Evolutionary conservation across 2,113 vertebrate genomes (phyloP).

Genomic region (Salvelinus alpinus): DNA sequence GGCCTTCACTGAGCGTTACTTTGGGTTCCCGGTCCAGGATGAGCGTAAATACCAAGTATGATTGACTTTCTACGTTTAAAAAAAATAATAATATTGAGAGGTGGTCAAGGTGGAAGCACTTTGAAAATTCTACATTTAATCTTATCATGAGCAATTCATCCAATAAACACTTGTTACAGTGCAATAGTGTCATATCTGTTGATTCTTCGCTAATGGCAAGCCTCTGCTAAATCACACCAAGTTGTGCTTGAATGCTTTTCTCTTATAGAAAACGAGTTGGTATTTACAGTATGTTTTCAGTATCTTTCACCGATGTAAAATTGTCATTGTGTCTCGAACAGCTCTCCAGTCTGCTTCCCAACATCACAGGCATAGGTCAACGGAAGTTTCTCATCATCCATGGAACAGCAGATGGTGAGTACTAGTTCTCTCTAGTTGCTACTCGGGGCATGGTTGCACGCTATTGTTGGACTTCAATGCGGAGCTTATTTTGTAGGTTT

Average conservation of each 20-base stretch:
- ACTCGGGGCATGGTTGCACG: neutral
- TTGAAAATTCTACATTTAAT: neutral
- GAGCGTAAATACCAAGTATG: conserved; percentile 62
- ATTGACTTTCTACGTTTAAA: neutral
- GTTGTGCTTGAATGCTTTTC: no score
- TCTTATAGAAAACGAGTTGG: no score
- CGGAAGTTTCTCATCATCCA: conserved; percentile 66
- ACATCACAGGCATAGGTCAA: conserved; percentile 46
- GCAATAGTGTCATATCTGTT: no score
- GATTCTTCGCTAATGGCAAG: no score
- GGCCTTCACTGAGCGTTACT: conserved; percentile 66
- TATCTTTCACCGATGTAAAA: neutral
- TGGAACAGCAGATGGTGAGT: conserved; percentile 71
- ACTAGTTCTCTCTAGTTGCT: neutral
- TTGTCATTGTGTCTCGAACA: conserved; percentile 38
- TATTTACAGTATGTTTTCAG: neutral
- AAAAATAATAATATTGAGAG: neutral
- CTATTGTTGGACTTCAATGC: no score
- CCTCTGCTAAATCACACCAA: no score
- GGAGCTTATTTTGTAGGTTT: no score
- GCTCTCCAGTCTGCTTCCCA: conserved; percentile 64
- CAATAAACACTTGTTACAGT: neutral
- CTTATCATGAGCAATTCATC: neutral
- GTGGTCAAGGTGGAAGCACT: neutral
- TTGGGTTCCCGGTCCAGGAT: conserved; percentile 53